Percentiles rank a stretch among this genome's conserved stretches.
Conservation (phyloP, 2,888 invertebrate species). For the Scaeva pyrastri region DNA sequence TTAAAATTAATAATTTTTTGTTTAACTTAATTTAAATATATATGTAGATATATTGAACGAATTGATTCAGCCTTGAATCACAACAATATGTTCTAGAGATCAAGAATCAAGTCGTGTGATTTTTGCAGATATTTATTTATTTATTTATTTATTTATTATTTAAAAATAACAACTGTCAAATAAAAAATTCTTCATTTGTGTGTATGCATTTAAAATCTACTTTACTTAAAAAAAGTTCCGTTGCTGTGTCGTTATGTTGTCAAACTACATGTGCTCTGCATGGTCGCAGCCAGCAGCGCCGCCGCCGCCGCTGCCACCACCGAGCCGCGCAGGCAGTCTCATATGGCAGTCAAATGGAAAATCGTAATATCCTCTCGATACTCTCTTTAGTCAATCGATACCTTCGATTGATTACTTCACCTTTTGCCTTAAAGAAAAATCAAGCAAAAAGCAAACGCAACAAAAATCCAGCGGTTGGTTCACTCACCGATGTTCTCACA, state of each 20-base stretch:
- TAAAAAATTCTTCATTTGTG: no score
- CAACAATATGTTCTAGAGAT: no score
- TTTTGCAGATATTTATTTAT: no score
- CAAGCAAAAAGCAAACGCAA: constrained; percentile 61
- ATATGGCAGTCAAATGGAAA: constrained; percentile 75
- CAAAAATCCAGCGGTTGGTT: constrained; percentile 74
- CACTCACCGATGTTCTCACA: constrained; percentile 75
- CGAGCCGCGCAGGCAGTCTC: constrained; percentile 55
- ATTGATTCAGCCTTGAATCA: no score
- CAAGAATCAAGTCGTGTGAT: no score
- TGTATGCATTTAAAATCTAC: background rate
- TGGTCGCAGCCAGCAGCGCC: no score
- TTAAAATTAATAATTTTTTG: no score
- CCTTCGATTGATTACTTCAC: constrained; percentile 67
- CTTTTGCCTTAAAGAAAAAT: constrained; percentile 46
- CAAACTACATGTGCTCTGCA: constrained; percentile 34
- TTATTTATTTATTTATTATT: no score
- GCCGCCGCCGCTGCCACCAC: no score
- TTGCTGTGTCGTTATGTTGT: constrained; percentile 37
- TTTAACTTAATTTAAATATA: no score
- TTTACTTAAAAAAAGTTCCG: constrained; percentile 28
- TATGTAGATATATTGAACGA: no score
- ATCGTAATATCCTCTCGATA: constrained; percentile 76
- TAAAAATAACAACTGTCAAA: no score
- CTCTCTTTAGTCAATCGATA: constrained; percentile 68